A percentile compares a stretch with the other conserved stretches of the same genome.
phyloP scores from a whole-genome alignment of 2,888 invertebrate genomes.

The Apantesis nais region DNA sequence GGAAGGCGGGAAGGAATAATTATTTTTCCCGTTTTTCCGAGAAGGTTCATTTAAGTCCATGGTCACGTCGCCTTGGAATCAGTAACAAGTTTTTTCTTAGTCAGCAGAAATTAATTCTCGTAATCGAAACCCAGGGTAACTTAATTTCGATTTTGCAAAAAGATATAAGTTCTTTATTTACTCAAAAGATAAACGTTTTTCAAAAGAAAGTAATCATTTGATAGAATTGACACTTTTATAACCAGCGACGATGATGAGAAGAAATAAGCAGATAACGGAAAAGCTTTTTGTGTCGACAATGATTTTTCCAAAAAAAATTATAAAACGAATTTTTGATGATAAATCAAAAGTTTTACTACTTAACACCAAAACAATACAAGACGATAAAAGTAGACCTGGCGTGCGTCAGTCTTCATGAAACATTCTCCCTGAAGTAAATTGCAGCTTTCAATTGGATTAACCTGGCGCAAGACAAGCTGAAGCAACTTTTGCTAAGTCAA shows the following conservation, averaged over 20 bases:
- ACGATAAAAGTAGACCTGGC: slow-evolving; percentile 28
- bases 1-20: slow-evolving; percentile 46
- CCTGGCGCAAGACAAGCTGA: slow-evolving; percentile 56
- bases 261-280: neutral
- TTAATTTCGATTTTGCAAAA: slow-evolving; percentile 46
- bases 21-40: slow-evolving; percentile 52
- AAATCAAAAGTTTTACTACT: neutral
- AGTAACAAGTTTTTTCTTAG: slow-evolving; percentile 57
- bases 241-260: slow-evolving; percentile 8
- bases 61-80: slow-evolving; percentile 55
- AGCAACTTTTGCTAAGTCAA: slow-evolving; percentile 69
- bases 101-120: slow-evolving; percentile 60
- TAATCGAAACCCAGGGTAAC: slow-evolving; percentile 48
- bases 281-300: neutral
- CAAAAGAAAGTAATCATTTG: slow-evolving; percentile 14
- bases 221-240: slow-evolving; percentile 28
- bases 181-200: slow-evolving; percentile 8
- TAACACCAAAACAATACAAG: slow-evolving; percentile 23
- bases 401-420: slow-evolving; percentile 39
- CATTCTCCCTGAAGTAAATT: slow-evolving; percentile 50
- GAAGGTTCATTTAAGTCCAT: slow-evolving; percentile 51
- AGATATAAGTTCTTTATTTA: slow-evolving; percentile 29
- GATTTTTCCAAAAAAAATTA: neutral
- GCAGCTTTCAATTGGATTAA: slow-evolving; percentile 54
- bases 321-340: neutral